phyloP scores from a whole-genome alignment of 2,797 vertebrate genomes.

The Pangasius larnaudii region DNA sequence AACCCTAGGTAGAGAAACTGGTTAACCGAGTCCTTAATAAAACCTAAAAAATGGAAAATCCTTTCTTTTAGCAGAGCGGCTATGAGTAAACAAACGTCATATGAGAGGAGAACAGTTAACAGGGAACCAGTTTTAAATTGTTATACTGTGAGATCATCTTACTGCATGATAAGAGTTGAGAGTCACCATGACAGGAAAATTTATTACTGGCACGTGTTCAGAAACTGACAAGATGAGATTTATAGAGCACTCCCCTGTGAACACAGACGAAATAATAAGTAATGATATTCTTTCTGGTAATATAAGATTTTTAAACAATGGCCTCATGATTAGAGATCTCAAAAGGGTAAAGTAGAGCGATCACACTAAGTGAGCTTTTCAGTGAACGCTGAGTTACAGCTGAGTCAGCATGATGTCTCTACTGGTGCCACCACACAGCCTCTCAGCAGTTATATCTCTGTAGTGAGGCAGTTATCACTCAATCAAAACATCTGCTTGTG shows the following conservation, averaged over 20 bases:
- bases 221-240: neutral
- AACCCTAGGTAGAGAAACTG: neutral
- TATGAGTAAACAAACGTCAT: neutral
- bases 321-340: neutral
- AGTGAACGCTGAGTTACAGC: conserved; percentile 9
- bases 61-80: neutral
- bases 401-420: neutral
- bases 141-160: neutral
- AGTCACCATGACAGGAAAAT: neutral
- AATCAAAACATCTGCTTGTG: neutral
- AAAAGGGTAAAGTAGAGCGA: neutral
- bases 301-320: neutral
- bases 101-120: neutral
- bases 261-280: neutral
- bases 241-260: neutral
- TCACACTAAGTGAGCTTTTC: neutral
- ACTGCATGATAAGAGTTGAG: no score
- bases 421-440: conserved; percentile 20
- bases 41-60: neutral
- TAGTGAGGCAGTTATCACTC: neutral
- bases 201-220: neutral
- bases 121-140: neutral
- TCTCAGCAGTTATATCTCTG: conserved; percentile 20
- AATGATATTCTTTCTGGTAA: conserved; percentile 1
- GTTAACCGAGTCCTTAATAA: neutral